These are phyloP conservation scores for Leistus spinibarbis DNA, from an alignment of 2,888 invertebrate genomes.

Conservation along the genomic window DNA sequence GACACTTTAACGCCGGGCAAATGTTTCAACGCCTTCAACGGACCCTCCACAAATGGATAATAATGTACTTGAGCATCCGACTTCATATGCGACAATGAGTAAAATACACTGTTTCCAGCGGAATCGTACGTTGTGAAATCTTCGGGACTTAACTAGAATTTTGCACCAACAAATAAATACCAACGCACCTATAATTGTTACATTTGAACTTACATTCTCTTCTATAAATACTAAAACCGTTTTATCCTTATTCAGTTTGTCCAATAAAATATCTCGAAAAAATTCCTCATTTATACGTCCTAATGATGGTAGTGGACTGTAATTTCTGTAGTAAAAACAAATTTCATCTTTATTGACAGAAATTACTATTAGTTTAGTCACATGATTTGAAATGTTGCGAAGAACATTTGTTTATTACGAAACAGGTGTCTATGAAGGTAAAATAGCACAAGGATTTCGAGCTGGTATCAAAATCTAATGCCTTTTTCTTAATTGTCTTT, in stretches of 20 bases:
- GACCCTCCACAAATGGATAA: slow-evolving; percentile 67
- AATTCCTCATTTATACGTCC: slow-evolving; percentile 52
- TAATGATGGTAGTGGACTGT: slow-evolving; percentile 50
- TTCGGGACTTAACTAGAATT: slow-evolving; percentile 57
- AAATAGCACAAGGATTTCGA: neutral
- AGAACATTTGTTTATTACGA: neutral
- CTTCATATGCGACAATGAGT: slow-evolving; percentile 53
- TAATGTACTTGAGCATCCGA: slow-evolving; percentile 58
- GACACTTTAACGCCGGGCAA: slow-evolving; percentile 54
- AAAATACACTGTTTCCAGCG: slow-evolving; percentile 55
- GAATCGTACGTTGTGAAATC: slow-evolving; percentile 58
- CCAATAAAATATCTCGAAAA: slow-evolving; percentile 51
- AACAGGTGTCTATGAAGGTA: neutral
- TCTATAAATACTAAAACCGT: slow-evolving; percentile 60
- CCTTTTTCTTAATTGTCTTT: neutral
- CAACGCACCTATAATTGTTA: neutral
- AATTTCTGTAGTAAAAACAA: slow-evolving; percentile 19
- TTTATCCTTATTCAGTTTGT: slow-evolving; percentile 49
- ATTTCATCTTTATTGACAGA: neutral
- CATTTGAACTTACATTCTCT: slow-evolving; percentile 56
- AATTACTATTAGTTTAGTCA: neutral
- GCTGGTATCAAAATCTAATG: neutral
- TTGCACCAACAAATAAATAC: neutral
- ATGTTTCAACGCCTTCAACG: slow-evolving; percentile 62
- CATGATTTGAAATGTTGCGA: neutral